phyloP scores from a whole-genome alignment of 2,113 vertebrate species.

The Cichladusa arquata region DNA sequence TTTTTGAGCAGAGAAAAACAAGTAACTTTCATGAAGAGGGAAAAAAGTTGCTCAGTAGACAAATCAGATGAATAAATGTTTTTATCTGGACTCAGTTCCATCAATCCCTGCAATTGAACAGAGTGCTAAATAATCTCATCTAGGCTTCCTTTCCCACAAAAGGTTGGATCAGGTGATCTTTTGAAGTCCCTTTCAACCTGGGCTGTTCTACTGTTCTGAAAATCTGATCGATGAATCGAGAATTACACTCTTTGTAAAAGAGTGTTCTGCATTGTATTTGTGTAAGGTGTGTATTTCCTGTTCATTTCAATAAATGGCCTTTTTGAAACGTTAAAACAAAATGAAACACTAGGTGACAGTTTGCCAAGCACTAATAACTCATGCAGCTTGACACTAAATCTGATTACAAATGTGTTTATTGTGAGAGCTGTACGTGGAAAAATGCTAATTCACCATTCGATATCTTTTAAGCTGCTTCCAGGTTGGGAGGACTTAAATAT shows the following conservation, averaged over 20 bases:
- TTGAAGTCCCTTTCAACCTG: not conserved
- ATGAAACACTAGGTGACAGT: not conserved
- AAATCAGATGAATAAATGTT: not conserved
- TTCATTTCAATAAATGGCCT: not conserved
- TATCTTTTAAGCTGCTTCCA: slow-evolving; percentile 47
- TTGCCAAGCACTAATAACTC: slow-evolving; percentile 18
- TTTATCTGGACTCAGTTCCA: not conserved
- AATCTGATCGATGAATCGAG: not conserved
- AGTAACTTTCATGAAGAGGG: not conserved
- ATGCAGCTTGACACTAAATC: slow-evolving; percentile 12
- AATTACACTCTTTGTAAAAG: not conserved
- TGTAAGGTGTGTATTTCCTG: slow-evolving; percentile 17
- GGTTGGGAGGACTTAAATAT: not conserved
- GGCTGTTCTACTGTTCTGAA: not conserved
- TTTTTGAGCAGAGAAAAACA: not conserved
- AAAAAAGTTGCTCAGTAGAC: not conserved
- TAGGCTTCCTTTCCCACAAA: not conserved
- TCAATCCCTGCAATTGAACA: not conserved
- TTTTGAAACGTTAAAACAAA: not conserved
- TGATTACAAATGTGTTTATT: slow-evolving; percentile 33
- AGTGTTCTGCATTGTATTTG: not conserved
- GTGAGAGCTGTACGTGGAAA: not conserved
- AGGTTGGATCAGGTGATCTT: not conserved
- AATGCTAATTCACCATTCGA: slow-evolving; percentile 8
- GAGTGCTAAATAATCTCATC: not conserved